phyloP scores from a whole-genome alignment of 1,140 invertebrate genomes.

The Atta colombica region DNA sequence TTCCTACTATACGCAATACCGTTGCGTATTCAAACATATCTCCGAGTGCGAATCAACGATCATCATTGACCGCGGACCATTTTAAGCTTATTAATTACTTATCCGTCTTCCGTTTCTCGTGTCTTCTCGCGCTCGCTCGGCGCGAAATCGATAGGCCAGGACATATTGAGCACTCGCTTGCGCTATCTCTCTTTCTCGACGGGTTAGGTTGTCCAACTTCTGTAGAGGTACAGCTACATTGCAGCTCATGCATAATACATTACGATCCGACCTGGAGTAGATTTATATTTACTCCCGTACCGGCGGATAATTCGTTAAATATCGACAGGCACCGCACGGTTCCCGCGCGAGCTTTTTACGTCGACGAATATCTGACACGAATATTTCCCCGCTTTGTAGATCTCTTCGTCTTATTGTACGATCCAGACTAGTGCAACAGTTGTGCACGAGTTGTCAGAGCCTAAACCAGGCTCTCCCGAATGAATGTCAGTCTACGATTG shows the following conservation, averaged over 20 bases:
- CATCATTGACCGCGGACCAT: conserved; percentile 38
- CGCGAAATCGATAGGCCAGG: conserved; percentile 75
- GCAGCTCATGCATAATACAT: conserved; percentile 78
- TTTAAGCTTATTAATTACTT: conserved; percentile 72
- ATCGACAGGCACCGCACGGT: conserved; percentile 70
- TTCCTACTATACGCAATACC: background rate
- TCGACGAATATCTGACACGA: conserved; percentile 60
- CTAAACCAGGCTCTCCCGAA: background rate
- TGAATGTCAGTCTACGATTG: background rate
- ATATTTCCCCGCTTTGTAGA: background rate
- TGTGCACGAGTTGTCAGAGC: conserved; percentile 33
- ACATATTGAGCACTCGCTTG: conserved; percentile 73
- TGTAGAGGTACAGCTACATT: conserved; percentile 76
- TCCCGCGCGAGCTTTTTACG: conserved; percentile 60
- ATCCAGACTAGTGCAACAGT: conserved; percentile 64
- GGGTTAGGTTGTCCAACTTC: conserved; percentile 77
- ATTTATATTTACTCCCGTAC: conserved; percentile 76
- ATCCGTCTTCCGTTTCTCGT: conserved; percentile 74
- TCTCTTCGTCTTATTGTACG: conserved; percentile 28
- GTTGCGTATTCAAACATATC: background rate
- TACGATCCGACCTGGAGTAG: conserved; percentile 77
- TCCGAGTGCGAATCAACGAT: background rate
- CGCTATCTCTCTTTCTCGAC: conserved; percentile 51
- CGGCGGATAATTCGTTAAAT: conserved; percentile 77
- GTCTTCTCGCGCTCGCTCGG: conserved; percentile 73